These are phyloP conservation scores for Neodiprion virginianus DNA, from an alignment of 1,140 invertebrate genomes.

Conservation along the genomic window DNA sequence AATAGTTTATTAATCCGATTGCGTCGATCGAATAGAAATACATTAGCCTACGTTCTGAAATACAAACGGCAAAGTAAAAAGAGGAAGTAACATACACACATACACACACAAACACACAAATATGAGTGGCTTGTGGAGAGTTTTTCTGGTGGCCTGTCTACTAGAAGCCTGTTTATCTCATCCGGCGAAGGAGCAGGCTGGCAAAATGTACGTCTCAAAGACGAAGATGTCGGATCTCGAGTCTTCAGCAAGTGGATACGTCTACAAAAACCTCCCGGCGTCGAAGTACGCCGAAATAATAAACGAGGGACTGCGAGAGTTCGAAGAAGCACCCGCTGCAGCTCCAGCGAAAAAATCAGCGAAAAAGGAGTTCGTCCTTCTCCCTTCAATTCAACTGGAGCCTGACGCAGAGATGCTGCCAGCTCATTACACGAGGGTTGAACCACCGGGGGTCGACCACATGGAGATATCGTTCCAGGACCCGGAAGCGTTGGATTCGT, in stretches of 20 bases:
- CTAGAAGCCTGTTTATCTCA: slow-evolving; percentile 5
- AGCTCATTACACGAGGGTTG: slow-evolving; percentile 45
- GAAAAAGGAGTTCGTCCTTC: neutral
- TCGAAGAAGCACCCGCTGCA: neutral
- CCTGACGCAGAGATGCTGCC: slow-evolving; percentile 56
- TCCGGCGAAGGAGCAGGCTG: slow-evolving; percentile 4
- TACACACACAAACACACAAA: neutral
- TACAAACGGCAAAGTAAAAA: neutral
- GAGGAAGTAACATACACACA: neutral
- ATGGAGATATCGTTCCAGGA: slow-evolving; percentile 45
- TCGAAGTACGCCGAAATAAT: slow-evolving; percentile 16
- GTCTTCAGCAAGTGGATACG: slow-evolving; percentile 13
- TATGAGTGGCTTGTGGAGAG: neutral
- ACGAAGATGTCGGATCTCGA: neutral
- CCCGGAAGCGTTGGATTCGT: slow-evolving; percentile 14
- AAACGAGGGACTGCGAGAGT: neutral
- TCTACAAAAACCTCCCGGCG: slow-evolving; percentile 16
- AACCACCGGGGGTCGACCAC: slow-evolving; percentile 52
- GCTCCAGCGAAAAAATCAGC: neutral
- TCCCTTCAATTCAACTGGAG: slow-evolving; percentile 25
- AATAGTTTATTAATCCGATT: neutral
- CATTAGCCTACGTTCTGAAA: neutral
- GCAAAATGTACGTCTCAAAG: neutral
- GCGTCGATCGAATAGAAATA: no score
- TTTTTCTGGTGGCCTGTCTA: slow-evolving; percentile 17